A percentile compares a stretch with the other conserved stretches of the same genome.
These are phyloP conservation scores for Baryphthengus martii DNA, from an alignment of 2,113 vertebrate genomes.

Conservation along the genomic window DNA sequence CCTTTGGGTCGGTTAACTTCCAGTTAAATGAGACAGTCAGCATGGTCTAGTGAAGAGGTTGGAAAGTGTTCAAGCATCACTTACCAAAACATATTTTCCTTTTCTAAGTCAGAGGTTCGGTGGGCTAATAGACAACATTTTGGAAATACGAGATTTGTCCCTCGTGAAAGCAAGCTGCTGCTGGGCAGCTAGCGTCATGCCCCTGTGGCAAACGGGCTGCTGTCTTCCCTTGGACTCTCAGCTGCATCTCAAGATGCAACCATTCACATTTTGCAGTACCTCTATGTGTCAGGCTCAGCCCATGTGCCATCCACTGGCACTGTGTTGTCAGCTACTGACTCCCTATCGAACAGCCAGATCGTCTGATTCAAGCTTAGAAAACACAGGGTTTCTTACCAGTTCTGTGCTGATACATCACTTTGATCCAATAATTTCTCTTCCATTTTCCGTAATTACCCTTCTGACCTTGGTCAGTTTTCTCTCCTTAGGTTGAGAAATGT, in stretches of 20 bases:
- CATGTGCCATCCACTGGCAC: background rate
- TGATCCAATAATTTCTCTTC: background rate
- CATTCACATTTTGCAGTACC: background rate
- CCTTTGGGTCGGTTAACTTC: background rate
- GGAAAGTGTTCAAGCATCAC: background rate
- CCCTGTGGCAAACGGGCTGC: rapidly evolving
- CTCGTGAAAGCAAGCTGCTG: background rate
- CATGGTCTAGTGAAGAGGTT: background rate
- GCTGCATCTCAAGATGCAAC: background rate
- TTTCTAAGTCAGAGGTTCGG: background rate
- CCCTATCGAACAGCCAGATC: background rate
- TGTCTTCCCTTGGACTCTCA: background rate
- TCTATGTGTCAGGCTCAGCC: background rate
- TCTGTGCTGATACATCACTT: background rate
- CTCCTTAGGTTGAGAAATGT: background rate
- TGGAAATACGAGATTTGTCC: background rate
- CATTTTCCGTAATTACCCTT: background rate
- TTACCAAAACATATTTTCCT: background rate
- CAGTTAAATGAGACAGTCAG: background rate
- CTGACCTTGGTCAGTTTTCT: background rate
- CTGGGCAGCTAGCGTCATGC: rapidly evolving
- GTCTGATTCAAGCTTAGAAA: background rate
- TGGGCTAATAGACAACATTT: background rate
- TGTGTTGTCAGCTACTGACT: background rate
- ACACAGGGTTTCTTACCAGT: background rate